Conservation (phyloP, 2,888 invertebrate species). For the Leptopterna dolabrata region DNA sequence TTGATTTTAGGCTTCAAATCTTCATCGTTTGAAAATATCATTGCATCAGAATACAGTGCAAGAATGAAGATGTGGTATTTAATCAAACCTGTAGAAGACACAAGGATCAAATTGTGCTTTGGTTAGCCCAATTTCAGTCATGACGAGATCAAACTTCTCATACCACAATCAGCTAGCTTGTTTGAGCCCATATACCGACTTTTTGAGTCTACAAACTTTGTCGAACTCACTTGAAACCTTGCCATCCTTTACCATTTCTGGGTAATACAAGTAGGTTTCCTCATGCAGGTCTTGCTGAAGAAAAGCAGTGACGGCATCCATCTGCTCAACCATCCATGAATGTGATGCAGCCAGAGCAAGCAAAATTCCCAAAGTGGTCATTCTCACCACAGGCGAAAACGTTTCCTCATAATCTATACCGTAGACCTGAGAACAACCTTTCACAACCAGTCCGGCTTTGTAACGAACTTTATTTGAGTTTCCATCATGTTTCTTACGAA, state of each 20-base stretch:
- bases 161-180: constrained; percentile 57
- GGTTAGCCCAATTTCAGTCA: constrained; percentile 21
- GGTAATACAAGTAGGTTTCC: constrained; percentile 22
- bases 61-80: constrained; percentile 32
- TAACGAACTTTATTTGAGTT: constrained; percentile 47
- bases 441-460: constrained; percentile 64
- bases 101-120: constrained; percentile 54
- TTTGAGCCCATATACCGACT: constrained; percentile 60
- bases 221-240: neutral
- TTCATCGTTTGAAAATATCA: constrained; percentile 45
- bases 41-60: constrained; percentile 60
- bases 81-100: constrained; percentile 33
- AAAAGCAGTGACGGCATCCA: constrained; percentile 64
- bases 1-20: constrained; percentile 41
- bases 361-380: constrained; percentile 62
- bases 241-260: constrained; percentile 8
- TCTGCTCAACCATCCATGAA: constrained; percentile 58
- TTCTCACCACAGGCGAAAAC: constrained; percentile 49
- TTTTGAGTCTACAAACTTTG: constrained; percentile 58
- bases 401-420: constrained; percentile 56
- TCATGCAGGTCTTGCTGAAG: constrained; percentile 53
- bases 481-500: constrained; percentile 1
- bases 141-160: constrained; percentile 38
- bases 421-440: constrained; percentile 44
- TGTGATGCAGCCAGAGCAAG: constrained; percentile 61